These are phyloP conservation scores for Rhyacichthys aspro DNA, from an alignment of 2,797 vertebrate genomes.

Conservation along the genomic window DNA sequence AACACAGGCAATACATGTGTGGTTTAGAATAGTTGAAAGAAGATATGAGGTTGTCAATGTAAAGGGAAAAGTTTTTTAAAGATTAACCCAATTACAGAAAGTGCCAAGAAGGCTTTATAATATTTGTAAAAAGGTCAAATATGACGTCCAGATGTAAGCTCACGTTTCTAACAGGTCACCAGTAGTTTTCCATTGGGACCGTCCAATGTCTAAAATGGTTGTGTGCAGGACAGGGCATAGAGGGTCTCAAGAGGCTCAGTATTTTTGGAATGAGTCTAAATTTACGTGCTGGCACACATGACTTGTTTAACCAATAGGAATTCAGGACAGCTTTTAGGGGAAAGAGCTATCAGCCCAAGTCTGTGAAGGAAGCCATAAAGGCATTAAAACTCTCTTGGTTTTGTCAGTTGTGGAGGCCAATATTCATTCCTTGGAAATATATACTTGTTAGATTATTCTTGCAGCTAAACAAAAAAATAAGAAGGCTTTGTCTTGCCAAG, in stretches of 20 bases:
- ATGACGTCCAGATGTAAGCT: background rate
- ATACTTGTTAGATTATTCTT: too few species aligned
- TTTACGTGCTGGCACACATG: conserved; percentile 39
- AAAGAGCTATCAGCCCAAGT: conserved; percentile 7
- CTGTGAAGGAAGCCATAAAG: conserved; percentile 14
- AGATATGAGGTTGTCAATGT: background rate
- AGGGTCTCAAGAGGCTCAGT: conserved; percentile 25
- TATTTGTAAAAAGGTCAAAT: background rate
- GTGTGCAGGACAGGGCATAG: conserved; percentile 21
- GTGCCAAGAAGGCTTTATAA: too few species aligned
- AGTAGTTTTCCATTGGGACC: conserved; percentile 57
- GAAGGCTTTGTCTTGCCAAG: background rate
- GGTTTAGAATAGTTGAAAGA: background rate
- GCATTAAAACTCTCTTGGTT: conserved; percentile 5
- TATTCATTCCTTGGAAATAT: too few species aligned
- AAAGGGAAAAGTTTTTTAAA: too few species aligned
- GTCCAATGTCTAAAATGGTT: conserved; percentile 31
- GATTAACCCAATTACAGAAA: background rate
- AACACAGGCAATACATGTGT: conserved; percentile 79
- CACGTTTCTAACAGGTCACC: conserved; percentile 7
- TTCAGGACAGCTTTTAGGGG: conserved; percentile 21
- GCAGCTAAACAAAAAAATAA: background rate
- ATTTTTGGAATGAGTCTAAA: conserved; percentile 70
- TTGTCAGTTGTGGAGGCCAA: background rate
- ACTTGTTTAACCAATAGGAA: conserved; percentile 40